phyloP scores from a whole-genome alignment of 1,140 invertebrate species.

The Agrypnia vestita region DNA sequence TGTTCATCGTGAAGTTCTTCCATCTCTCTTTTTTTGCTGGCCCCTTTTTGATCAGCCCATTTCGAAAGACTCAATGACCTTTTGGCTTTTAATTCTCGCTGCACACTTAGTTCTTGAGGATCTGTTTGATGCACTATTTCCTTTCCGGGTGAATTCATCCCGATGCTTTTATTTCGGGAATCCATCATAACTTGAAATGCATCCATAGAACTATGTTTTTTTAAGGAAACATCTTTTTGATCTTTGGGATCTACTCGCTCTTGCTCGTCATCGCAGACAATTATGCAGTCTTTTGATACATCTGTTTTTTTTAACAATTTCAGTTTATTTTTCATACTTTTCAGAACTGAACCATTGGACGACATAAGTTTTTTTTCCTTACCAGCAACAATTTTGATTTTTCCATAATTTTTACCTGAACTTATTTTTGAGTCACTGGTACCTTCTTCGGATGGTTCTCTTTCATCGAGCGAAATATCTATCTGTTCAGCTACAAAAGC shows the following conservation, averaged over 20 bases:
- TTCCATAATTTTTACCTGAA: background rate
- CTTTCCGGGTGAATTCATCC: slow-evolving; percentile 76
- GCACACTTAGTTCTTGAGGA: slow-evolving; percentile 61
- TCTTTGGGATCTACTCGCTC: slow-evolving; percentile 29
- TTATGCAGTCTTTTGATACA: background rate
- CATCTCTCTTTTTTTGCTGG: slow-evolving; percentile 71
- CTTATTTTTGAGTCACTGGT: background rate
- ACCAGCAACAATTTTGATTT: background rate
- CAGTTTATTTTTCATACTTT: slow-evolving; percentile 9
- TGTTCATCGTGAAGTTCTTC: slow-evolving; percentile 72
- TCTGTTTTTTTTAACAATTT: background rate
- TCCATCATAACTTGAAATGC: slow-evolving; percentile 79
- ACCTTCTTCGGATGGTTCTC: background rate
- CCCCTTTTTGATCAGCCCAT: slow-evolving; percentile 75
- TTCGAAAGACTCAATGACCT: slow-evolving; percentile 73
- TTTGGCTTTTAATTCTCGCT: slow-evolving; percentile 68
- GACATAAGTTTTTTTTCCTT: background rate
- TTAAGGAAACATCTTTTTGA: background rate
- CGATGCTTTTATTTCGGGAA: slow-evolving; percentile 75
- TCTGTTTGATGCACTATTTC: slow-evolving; percentile 60
- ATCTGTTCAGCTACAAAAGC: background rate
- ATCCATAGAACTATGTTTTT: slow-evolving; percentile 63
- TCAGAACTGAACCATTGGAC: background rate
- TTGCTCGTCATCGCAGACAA: background rate
- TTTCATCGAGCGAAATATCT: background rate